These are phyloP conservation scores for Toxotes lorentzi DNA, from an alignment of 2,797 vertebrate genomes.

Conservation along the genomic window DNA sequence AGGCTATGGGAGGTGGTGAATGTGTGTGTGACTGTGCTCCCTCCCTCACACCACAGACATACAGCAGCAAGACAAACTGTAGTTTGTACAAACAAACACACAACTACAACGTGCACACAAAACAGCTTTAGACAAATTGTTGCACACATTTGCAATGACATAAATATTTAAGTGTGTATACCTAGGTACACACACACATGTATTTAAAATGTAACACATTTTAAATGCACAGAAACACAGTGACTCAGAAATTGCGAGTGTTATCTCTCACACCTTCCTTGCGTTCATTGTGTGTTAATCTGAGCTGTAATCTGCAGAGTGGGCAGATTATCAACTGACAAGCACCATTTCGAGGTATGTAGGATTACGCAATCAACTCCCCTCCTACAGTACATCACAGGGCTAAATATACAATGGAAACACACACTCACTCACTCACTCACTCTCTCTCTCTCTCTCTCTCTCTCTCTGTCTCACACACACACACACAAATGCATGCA, in stretches of 20 bases:
- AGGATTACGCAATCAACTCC: conserved; percentile 70
- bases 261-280: conserved; percentile 67
- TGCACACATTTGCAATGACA: conserved; percentile 17
- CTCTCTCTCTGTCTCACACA: conserved; percentile 6
- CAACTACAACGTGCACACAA: neutral
- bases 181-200: neutral
- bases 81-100: conserved; percentile 12
- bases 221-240: conserved; percentile 3
- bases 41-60: conserved; percentile 30
- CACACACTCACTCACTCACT: conserved; percentile 28
- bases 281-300: conserved; percentile 73
- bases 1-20: conserved; percentile 56
- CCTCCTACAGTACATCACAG: conserved; percentile 59
- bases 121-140: conserved; percentile 16
- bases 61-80: conserved; percentile 40
- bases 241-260: conserved; percentile 29
- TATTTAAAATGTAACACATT: neutral
- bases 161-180: neutral
- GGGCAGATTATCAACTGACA: conserved; percentile 78
- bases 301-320: conserved; percentile 75
- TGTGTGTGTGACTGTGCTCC: conserved; percentile 31
- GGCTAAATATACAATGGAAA: conserved; percentile 54
- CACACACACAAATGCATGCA: neutral
- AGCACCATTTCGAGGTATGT: conserved; percentile 64
- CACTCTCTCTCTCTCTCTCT: conserved; percentile 18